These are phyloP conservation scores for Drosophila quadrilineata DNA, from an alignment of 1,140 invertebrate species.

Conservation along the genomic window DNA sequence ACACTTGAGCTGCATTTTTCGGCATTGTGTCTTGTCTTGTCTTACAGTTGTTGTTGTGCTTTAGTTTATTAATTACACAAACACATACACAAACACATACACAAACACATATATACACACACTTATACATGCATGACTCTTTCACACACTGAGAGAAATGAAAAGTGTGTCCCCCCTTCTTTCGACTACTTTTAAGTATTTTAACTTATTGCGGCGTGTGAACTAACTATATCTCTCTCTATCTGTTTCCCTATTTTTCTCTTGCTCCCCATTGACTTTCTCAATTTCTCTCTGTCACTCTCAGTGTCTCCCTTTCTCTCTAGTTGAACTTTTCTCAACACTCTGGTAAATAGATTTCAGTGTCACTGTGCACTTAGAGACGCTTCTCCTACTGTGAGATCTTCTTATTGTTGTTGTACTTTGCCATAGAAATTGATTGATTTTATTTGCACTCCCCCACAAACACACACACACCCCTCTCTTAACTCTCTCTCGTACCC, in stretches of 20 bases:
- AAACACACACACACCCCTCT: conserved; percentile 1
- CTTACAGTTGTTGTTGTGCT: conserved; percentile 31
- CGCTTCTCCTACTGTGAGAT: conserved; percentile 22
- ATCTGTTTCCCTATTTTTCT: neutral
- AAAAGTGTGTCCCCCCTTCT: conserved; percentile 29
- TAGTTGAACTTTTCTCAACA: conserved; percentile 57
- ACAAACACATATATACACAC: neutral
- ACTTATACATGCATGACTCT: neutral
- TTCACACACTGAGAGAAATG: too few relatives aligned
- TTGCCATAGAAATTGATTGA: conserved; percentile 71
- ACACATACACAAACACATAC: neutral
- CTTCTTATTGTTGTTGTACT: conserved; percentile 35
- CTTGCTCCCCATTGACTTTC: neutral
- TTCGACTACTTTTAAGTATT: conserved; percentile 1
- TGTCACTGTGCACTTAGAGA: conserved; percentile 69
- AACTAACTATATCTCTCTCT: neutral
- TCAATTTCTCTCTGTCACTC: neutral
- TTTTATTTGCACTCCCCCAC: conserved; percentile 63
- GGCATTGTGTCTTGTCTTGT: neutral
- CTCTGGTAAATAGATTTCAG: conserved; percentile 71
- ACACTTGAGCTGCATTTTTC: conserved; percentile 47
- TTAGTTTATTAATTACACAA: conserved; percentile 65
- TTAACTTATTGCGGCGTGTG: conserved; percentile 18
- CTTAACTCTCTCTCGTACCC: neutral
- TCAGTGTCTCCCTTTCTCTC: neutral